These are phyloP conservation scores for Thinocorus orbignyianus DNA, from an alignment of 2,113 vertebrate species.

Conservation along the genomic window DNA sequence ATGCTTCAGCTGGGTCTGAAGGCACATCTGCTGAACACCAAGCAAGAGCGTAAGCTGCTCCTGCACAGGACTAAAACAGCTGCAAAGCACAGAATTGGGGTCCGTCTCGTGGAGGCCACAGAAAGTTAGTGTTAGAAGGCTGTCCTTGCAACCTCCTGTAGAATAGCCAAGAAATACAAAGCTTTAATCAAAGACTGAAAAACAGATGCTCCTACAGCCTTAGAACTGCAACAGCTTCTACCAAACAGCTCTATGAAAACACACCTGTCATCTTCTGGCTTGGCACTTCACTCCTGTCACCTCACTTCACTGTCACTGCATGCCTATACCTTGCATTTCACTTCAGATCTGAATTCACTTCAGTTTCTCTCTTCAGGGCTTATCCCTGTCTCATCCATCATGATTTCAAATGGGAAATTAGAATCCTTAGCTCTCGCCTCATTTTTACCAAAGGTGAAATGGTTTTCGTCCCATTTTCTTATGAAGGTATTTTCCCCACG, in stretches of 20 bases:
- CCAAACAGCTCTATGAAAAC: slow-evolving; percentile 22
- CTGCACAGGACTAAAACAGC: background rate
- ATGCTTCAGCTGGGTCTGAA: background rate
- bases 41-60: background rate
- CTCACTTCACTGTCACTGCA: background rate
- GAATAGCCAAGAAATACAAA: background rate
- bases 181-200: background rate
- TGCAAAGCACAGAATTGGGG: background rate
- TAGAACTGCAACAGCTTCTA: slow-evolving; percentile 14
- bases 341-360: slow-evolving; percentile 11
- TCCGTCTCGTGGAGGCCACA: background rate
- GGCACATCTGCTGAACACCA: background rate
- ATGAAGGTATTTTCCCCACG: background rate
- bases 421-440: background rate
- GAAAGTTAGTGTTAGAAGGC: background rate
- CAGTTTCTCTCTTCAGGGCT: background rate
- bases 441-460: slow-evolving; percentile 1
- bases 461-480: background rate
- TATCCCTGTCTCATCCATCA: background rate
- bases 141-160: background rate
- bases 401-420: background rate
- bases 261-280: background rate
- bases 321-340: background rate
- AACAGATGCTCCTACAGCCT: background rate
- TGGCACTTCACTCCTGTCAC: slow-evolving; percentile 10